A percentile compares a stretch with the other conserved stretches of the same genome.
Conservation (phyloP, 92 coral and sea anemone species). For the Paramuricea clavata region DNA sequence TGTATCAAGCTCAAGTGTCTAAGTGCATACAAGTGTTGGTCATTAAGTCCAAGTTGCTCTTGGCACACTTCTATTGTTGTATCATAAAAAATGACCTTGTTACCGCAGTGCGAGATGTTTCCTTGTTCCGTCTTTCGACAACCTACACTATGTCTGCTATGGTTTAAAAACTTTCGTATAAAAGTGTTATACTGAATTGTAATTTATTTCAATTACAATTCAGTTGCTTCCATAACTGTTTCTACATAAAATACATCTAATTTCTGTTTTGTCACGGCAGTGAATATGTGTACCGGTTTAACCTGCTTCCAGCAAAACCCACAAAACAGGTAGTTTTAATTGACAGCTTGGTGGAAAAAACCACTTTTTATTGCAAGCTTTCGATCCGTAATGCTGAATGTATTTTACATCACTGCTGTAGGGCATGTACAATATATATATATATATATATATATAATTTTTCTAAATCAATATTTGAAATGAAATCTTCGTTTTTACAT, state of each 20-base stretch:
- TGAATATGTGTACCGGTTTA: neutral
- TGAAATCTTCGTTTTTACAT: too few relatives aligned
- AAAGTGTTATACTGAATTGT: neutral
- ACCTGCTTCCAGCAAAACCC: neutral
- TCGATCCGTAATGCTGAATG: too few relatives aligned
- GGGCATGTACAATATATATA: too few relatives aligned
- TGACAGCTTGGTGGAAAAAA: neutral
- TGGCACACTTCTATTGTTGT: slow-evolving; percentile 19
- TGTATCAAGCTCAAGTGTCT: neutral
- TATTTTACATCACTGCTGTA: too few relatives aligned
- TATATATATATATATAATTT: too few relatives aligned
- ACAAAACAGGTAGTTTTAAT: neutral
- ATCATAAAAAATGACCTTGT: slow-evolving; percentile 9
- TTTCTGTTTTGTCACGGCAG: too few relatives aligned
- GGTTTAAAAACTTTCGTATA: neutral
- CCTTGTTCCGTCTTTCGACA: neutral
- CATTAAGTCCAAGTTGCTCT: slow-evolving; percentile 5
- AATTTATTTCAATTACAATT: too few relatives aligned
- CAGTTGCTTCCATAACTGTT: too few relatives aligned
- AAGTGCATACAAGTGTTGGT: neutral
- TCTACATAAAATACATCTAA: too few relatives aligned
- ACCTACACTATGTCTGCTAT: neutral
- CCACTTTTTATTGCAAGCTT: too few relatives aligned
- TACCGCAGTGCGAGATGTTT: neutral
- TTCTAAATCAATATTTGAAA: too few relatives aligned